Base-by-base conservation (phyloP, 2,888 invertebrate genomes). In the Plusia festucae region DNA sequence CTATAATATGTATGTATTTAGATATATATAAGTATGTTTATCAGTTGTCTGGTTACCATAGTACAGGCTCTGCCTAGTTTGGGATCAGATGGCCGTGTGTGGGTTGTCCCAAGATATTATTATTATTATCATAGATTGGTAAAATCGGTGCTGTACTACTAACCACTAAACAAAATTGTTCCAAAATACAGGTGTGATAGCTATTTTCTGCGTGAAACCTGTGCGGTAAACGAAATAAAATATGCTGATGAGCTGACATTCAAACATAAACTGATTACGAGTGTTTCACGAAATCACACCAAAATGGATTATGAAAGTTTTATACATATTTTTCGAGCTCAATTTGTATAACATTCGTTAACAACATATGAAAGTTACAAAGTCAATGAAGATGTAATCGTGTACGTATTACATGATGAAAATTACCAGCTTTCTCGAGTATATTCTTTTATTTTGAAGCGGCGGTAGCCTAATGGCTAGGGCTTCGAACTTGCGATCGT, bases 271-370 rank as follows among this genome's bases (percentile, higher is more conserved):
- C 40, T 40, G 40, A 40, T 40, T 40, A 40, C 40, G 40, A 40
- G n/a, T n/a, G 40, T 34, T 34, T 34, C 34, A 8, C 32, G 11
- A 32, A 32, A 32, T 32, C 32, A 32, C 55, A 40, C 51, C 44
- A 30, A 30, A 56, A 65, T 56, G 55, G 55, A 30, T 65, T 65
- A 20, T 65, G n/a, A 40, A 40, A 40, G 40, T 40, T 40, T 40
- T 6, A n/a, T 40, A 40, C 40, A 40, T 40, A 40, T 40, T 40
- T 40, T 40, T 40, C n/a, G 40, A 40, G 40, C n/a, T 18, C 18
- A 18, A 46, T 46, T 46, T 46, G 18, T 46, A 46, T 9, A 18
- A 18, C 46, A 18, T 46, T 46, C 46, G 18, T 46, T 46, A 18
- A 18, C 46, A 9, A 9, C 18, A 46, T 46, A n/a, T 46, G 8